Conservation (phyloP, 2,888 invertebrate species). For the Oasisia sp. region DNA sequence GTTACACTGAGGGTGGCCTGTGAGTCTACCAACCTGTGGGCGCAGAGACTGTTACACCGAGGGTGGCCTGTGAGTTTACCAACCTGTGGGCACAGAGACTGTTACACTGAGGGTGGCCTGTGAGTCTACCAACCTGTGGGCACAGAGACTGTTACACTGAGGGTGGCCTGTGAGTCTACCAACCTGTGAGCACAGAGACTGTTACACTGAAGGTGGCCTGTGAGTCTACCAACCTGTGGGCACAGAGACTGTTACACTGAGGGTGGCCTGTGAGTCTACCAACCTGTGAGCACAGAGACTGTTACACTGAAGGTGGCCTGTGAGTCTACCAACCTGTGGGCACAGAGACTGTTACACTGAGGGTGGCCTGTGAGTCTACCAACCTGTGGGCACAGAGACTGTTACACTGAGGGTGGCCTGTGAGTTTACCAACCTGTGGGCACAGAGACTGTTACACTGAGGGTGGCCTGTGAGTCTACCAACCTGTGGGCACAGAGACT, state of each 20-base stretch:
- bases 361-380: neutral
- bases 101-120: neutral
- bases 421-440: slow-evolving; percentile 42
- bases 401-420: neutral
- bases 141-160: slow-evolving; percentile 38
- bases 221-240: slow-evolving; percentile 42
- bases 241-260: slow-evolving; percentile 38
- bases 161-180: neutral
- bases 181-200: slow-evolving; percentile 47
- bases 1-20: neutral
- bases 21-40: slow-evolving; percentile 42
- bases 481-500: slow-evolving; percentile 47
- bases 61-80: neutral
- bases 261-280: neutral
- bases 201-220: neutral
- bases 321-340: slow-evolving; percentile 42
- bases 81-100: slow-evolving; percentile 47
- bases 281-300: slow-evolving; percentile 47
- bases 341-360: slow-evolving; percentile 38
- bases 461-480: neutral
- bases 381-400: slow-evolving; percentile 47
- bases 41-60: slow-evolving; percentile 38
- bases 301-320: neutral
- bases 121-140: slow-evolving; percentile 42
- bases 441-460: slow-evolving; percentile 38